Conservation (phyloP, 2,113 vertebrate genomes). For the Empidonax alnorum region DNA sequence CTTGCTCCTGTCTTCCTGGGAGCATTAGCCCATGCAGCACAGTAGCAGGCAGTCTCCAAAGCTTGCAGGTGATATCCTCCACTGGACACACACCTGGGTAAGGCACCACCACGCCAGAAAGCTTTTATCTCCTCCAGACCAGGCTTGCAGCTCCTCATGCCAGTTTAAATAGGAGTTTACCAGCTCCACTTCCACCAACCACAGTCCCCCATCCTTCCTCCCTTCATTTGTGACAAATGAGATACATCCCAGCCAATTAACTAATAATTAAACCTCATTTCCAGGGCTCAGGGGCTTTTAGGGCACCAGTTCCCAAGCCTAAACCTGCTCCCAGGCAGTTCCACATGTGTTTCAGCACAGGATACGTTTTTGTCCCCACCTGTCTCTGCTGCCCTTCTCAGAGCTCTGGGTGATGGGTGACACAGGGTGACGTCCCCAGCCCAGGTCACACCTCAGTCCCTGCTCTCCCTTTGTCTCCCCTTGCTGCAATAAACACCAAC, state of each 20-base stretch:
- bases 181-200: not conserved
- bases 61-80: not conserved
- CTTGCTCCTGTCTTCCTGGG: not conserved
- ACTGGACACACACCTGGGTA: fast-evolving
- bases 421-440: fast-evolving
- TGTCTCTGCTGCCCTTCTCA: not conserved
- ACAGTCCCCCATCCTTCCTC: not conserved
- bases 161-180: not conserved
- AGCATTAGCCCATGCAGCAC: not conserved
- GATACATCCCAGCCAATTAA: not conserved
- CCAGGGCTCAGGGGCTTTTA: not conserved
- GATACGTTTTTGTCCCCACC: fast-evolving
- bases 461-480: not conserved
- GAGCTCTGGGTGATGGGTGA: fast-evolving
- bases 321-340: not conserved
- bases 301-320: not conserved
- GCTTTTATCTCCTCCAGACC: fast-evolving
- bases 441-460: fast-evolving
- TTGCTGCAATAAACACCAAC: not conserved
- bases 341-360: not conserved
- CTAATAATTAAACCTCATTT: not conserved
- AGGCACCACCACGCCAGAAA: not conserved
- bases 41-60: not conserved
- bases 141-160: fast-evolving
- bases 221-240: not conserved